Base-by-base conservation (phyloP, 2,888 invertebrate genomes). In the Azorinus chamasolen region DNA sequence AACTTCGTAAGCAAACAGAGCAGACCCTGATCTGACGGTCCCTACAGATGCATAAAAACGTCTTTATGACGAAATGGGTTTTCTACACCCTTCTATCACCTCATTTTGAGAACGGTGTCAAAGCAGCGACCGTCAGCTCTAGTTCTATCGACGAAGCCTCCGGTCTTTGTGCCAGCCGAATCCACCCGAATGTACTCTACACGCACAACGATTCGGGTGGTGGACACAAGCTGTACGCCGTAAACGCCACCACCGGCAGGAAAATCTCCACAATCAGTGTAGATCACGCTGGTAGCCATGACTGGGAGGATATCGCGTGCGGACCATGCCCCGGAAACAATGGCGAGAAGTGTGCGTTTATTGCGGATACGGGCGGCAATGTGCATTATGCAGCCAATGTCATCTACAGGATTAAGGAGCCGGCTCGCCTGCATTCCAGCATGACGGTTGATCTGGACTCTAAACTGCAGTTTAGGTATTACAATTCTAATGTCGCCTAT, bases 281-380 rank as follows among this genome's bases (percentile, higher is more conserved):
- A 46, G 68, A 71, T 32, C 62, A 69, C 8, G 83, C 83, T 1
- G 39, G 58, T 1, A 72, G 54, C 22, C 53, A 64, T 10, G 84
- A 84, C 37, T 85, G 83, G 83, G 83, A 85, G 20, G 84, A 85
- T 25, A 78, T 85, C 1, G 84, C 84, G n/a, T 75, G 75, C 27
- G 84, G 79, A 10, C 81, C 81, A 0, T 83, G 83, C 64, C 46
- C 68, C 1, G 69, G 64, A 2, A 61, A 32, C 2, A 14, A 24
- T 8, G 64, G 64, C 1, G 59, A 64, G 18, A 20, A 70, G 18
- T 80, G 76, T 62, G 37, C 77, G 10, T 76, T 69, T 45, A 58
- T 84, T 0, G 79, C 71, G 0, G 84, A 84, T 41, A 78, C 69
- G 14, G 82, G 82, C 1, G 82, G 84, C 1, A 82, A 84, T 24